Conservation (phyloP, 53 echinoderm and acorn worm genomes). For the Holothuria leucospilota region DNA sequence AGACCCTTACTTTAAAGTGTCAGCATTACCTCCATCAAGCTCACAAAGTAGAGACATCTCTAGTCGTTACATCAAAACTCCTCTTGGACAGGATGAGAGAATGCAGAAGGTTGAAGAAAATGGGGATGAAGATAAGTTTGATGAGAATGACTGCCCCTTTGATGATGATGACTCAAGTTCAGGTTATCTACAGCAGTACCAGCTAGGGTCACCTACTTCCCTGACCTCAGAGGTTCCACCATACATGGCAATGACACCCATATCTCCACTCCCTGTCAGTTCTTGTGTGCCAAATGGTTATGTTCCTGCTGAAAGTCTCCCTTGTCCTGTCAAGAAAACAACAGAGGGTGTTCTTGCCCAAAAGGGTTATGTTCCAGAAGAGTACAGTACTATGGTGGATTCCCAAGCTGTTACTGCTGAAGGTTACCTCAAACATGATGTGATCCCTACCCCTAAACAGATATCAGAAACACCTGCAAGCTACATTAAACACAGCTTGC, state of each 20-base stretch:
- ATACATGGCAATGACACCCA: constrained; percentile 7
- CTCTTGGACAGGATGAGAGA: no score
- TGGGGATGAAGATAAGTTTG: no score
- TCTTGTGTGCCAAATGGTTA: constrained; percentile 11
- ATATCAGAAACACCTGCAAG: not conserved
- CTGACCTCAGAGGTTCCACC: not conserved
- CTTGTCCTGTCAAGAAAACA: not conserved
- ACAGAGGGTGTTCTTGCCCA: not conserved
- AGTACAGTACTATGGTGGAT: constrained; percentile 8
- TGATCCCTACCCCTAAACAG: not conserved
- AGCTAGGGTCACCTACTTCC: no score
- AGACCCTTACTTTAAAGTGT: not conserved
- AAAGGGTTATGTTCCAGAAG: not conserved
- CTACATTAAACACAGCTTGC: not conserved
- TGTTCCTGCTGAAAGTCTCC: not conserved
- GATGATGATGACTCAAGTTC: no score
- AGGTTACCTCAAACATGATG: not conserved
- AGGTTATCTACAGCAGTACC: no score
- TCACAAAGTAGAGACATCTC: no score
- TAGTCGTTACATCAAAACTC: no score
- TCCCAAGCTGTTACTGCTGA: not conserved
- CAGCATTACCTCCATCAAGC: not conserved
- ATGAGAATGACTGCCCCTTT: no score
- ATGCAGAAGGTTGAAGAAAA: no score
- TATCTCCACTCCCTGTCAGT: constrained; percentile 1